A percentile compares a stretch with the other conserved stretches of the same genome.
Evolutionary conservation across 1,140 invertebrate genomes (phyloP).

Genomic region (Drosophila bocki): DNA sequence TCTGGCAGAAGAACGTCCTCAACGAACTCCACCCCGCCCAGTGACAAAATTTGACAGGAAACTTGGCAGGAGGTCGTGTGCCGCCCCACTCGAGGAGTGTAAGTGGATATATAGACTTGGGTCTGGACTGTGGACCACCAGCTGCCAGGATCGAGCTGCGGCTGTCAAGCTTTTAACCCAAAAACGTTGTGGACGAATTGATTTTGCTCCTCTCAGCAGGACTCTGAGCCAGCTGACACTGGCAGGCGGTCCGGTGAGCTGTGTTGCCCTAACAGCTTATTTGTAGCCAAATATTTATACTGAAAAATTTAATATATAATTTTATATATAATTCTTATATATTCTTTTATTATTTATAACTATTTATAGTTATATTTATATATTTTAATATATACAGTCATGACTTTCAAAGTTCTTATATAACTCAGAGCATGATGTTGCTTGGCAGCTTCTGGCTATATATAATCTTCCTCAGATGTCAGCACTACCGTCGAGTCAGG

Average conservation of each 20-base stretch:
- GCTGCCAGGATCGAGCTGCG: constrained; percentile 51
- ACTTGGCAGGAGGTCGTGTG: constrained; percentile 43
- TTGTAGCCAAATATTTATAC: background rate
- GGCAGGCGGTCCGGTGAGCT: constrained; percentile 59
- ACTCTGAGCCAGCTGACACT: constrained; percentile 72
- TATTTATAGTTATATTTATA: background rate
- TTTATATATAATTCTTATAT: background rate
- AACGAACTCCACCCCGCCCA: constrained; percentile 16
- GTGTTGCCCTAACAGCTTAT: background rate
- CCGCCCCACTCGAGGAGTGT: constrained; percentile 15
- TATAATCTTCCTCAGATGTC: background rate
- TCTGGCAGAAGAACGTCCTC: constrained; percentile 18
- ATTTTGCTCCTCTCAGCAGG: constrained; percentile 57
- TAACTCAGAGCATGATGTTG: background rate
- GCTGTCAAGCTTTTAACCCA: constrained; percentile 59
- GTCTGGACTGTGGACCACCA: constrained; percentile 32
- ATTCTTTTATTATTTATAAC: background rate
- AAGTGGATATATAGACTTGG: constrained; percentile 29
- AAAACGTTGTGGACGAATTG: constrained; percentile 60
- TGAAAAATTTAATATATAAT: background rate
- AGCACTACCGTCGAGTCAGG: constrained; percentile 15
- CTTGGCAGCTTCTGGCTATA: background rate
- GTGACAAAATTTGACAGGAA: constrained; percentile 57
- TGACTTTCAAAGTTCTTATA: background rate
- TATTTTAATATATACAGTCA: background rate